Evolutionary conservation across 2,797 vertebrate genomes (phyloP).

Genomic region (Balearica regulorum): DNA sequence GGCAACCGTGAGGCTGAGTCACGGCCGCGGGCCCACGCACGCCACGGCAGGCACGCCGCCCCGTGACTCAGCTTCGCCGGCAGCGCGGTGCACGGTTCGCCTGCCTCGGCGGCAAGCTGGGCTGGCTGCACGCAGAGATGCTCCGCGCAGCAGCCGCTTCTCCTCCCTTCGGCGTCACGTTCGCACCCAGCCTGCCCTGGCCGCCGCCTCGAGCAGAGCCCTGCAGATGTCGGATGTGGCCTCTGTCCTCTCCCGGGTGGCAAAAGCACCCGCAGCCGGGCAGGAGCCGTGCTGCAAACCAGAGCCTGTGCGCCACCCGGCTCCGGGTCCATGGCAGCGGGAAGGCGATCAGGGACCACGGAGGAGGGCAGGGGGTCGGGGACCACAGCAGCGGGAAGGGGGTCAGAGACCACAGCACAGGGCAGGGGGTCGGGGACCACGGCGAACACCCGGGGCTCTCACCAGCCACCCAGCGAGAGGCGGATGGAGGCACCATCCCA

Average conservation of each 20-base stretch:
- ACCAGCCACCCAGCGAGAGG: neutral
- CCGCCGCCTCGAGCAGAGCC: neutral
- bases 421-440: accelerated
- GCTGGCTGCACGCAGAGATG: neutral
- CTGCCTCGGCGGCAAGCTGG: neutral
- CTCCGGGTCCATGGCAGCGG: neutral
- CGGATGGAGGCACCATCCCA: neutral
- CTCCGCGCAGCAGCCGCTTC: accelerated
- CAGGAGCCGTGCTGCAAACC: neutral
- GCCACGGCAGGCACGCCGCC: accelerated
- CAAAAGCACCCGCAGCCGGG: neutral
- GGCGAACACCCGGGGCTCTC: accelerated
- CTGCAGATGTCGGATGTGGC: neutral
- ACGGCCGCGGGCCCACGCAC: neutral
- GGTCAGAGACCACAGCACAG: too few relatives aligned
- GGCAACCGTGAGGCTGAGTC: neutral
- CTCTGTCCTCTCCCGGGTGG: neutral
- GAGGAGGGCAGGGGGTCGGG: neutral
- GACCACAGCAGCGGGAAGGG: neutral
- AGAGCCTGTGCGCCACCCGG: neutral
- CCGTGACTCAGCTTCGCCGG: neutral
- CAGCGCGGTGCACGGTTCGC: neutral
- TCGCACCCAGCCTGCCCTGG: neutral
- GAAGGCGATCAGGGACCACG: neutral
- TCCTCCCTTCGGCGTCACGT: accelerated